Conservation (phyloP, 2,797 vertebrate genomes). For the Rhinatrema bivittatum region DNA sequence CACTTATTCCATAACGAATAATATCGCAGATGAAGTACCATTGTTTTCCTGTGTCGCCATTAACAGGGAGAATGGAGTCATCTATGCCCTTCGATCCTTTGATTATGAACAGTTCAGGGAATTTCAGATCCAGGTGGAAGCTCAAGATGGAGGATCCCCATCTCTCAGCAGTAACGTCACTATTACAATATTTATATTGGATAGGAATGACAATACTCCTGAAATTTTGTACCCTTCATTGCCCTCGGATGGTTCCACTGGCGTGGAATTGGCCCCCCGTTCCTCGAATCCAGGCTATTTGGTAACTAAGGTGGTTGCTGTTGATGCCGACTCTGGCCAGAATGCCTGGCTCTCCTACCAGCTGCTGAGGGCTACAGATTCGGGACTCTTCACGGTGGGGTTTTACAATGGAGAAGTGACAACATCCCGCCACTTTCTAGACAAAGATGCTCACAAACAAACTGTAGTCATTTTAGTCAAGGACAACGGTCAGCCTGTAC, state of each 20-base stretch:
- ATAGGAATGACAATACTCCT: conserved; percentile 87
- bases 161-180: conserved; percentile 66
- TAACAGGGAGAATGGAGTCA: conserved; percentile 76
- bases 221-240: conserved; percentile 1
- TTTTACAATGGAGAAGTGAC: conserved; percentile 68
- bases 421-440: conserved; percentile 55
- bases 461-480: conserved; percentile 56
- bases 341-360: conserved; percentile 68
- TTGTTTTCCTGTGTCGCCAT: conserved; percentile 84
- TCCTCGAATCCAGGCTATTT: conserved; percentile 62
- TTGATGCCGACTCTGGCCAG: conserved; percentile 62
- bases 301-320: conserved; percentile 73
- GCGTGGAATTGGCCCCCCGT: conserved; percentile 20
- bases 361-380: conserved; percentile 57
- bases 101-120: conserved; percentile 85
- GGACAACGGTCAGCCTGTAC: conserved; percentile 54
- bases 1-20: conserved; percentile 74
- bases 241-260: neutral
- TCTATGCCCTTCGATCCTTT: conserved; percentile 82
- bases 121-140: conserved; percentile 76
- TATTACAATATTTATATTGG: conserved; percentile 83
- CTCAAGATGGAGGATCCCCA: conserved; percentile 75
- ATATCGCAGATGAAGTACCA: conserved; percentile 66
- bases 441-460: conserved; percentile 62
- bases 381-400: conserved; percentile 63